A percentile compares a stretch with the other conserved stretches of the same genome.
Conservation (phyloP, 2,113 vertebrate species). For the Strigops habroptila region DNA sequence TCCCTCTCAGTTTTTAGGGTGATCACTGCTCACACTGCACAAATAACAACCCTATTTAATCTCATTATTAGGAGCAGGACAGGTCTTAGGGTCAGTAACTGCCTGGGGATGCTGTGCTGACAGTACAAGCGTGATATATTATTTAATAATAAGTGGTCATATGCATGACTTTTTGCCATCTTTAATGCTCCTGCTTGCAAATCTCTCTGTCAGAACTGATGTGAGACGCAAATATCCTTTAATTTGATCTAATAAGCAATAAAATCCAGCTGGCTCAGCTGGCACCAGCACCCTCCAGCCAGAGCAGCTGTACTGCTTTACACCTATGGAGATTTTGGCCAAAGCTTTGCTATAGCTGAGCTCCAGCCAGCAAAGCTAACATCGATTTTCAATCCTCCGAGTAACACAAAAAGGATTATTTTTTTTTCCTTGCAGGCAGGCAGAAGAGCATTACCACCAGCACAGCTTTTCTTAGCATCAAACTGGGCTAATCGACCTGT, state of each 20-base stretch:
- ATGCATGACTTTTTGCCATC: neutral
- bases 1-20: neutral
- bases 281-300: neutral
- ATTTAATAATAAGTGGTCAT: neutral
- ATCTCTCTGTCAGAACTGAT: neutral
- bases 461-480: neutral
- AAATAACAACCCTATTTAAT: neutral
- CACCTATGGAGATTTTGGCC: neutral
- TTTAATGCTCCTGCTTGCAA: neutral
- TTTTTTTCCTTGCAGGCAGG: neutral
- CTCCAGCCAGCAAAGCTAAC: neutral
- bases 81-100: neutral
- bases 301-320: neutral
- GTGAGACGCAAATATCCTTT: neutral
- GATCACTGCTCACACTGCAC: fast-evolving
- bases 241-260: neutral
- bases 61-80: neutral
- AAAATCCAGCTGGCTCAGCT: neutral
- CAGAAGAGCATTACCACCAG: neutral
- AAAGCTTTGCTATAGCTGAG: constrained; percentile 3
- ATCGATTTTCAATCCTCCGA: constrained; percentile 48
- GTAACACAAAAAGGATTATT: neutral
- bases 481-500: neutral
- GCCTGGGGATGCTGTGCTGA: neutral
- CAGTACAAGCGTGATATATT: neutral